phyloP scores from a whole-genome alignment of 2,113 vertebrate genomes.

The Gracilinanus agilis region DNA sequence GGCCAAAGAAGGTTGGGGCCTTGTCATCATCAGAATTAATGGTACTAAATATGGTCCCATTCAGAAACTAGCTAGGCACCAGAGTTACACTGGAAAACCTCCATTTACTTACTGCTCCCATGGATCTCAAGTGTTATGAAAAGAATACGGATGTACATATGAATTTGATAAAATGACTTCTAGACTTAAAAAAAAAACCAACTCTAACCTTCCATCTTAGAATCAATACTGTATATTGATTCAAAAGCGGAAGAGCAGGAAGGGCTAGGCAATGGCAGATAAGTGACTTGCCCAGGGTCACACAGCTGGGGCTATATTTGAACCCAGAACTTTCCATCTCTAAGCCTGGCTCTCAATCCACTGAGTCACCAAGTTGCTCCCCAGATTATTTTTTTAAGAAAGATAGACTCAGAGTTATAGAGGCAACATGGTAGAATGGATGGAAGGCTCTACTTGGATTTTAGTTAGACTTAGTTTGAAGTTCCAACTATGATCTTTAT shows the following conservation, averaged over 20 bases:
- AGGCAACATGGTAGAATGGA: neutral
- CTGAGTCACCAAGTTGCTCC: no score
- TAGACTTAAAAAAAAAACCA: neutral
- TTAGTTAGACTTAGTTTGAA: neutral
- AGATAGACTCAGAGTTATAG: neutral
- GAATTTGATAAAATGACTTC: neutral
- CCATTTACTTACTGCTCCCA: neutral
- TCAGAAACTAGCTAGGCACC: neutral
- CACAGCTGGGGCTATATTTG: no score
- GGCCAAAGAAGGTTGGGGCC: neutral
- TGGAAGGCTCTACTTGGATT: neutral
- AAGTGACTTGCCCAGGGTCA: no score
- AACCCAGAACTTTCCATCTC: no score
- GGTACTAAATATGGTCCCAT: neutral
- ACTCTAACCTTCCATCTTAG: no score
- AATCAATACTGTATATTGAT: no score
- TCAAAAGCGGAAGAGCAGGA: no score
- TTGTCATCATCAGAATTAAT: neutral
- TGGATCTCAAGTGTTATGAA: neutral
- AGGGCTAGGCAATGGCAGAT: no score
- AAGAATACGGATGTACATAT: neutral
- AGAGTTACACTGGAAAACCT: neutral
- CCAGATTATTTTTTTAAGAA: neutral
- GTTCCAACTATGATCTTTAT: neutral
- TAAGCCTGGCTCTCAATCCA: no score